Base-by-base conservation (phyloP, 2,888 invertebrate species). In the Diachrysia chrysitis region DNA sequence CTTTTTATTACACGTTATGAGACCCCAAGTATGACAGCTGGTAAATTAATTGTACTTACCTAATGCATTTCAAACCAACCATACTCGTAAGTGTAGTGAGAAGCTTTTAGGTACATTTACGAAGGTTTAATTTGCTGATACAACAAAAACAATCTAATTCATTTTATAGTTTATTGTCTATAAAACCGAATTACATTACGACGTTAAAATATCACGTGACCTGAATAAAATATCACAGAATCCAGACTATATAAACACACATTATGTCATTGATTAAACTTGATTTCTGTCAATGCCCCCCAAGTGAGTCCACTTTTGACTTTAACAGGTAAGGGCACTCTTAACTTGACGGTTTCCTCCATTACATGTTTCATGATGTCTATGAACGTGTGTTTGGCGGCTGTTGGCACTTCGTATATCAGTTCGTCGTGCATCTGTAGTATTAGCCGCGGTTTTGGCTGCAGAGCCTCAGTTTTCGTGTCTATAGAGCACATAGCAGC, bases 371-470 rank as follows among this genome's bases (percentile, higher is more conserved):
- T 97, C 16, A 99, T 90, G 58, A 97, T 95, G 69, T 89, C 91
- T 0, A 96, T 96, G 58, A 97, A 96, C 76, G 93, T 89, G 16
- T 92, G 86, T 53, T 97, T 89, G 83, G 96, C 96, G 4, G 95
- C 90, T 65, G 95, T 89, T 12, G 96, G 96, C 4, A 98, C 98
- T 96, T 99, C 99, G 87, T 98, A 99, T 32, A 99, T 96, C 2
- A 99, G 95, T 95, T 99, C 99, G 92, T 99, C 99, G 89, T 99
- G 99, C 83, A 99, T 95, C 90, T 99, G 99, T 25, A 99, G 94
- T 3, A 99, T 97, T 16, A 99, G 96, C 71, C 96, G 96, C 0
- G 97, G 97, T 80, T 92, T 92, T 60, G 88, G 84, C 53, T 72
- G 78, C 23, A 82, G 66, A 0, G 48, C 90, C 79, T 84, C 94